These are phyloP conservation scores for Etheostoma nigrum DNA, from an alignment of 2,797 vertebrate genomes.

Conservation along the genomic window DNA sequence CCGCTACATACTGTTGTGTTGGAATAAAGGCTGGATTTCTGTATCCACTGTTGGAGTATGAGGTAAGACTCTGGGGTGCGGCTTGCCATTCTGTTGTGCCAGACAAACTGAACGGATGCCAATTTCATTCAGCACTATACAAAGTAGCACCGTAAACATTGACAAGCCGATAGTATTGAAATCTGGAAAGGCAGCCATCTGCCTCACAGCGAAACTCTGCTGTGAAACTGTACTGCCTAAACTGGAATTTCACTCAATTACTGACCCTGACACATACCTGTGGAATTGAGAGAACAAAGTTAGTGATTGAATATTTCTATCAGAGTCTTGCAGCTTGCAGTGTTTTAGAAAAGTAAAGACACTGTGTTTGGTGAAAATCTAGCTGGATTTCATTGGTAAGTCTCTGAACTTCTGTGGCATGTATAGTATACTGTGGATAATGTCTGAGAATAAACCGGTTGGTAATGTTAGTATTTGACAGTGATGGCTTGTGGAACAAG, in stretches of 20 bases:
- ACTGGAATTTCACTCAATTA: slow-evolving; percentile 70
- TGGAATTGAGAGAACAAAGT: slow-evolving; percentile 63
- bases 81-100: slow-evolving; percentile 32
- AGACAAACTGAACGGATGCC: slow-evolving; percentile 49
- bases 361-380: background rate
- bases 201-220: slow-evolving; percentile 58
- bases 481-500: background rate
- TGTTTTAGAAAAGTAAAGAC: background rate
- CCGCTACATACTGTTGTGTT: background rate
- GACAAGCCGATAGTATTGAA: slow-evolving; percentile 44
- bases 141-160: slow-evolving; percentile 55
- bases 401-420: background rate
- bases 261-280: slow-evolving; percentile 67
- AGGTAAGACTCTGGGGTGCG: slow-evolving; percentile 62
- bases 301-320: slow-evolving; percentile 31
- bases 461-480: background rate
- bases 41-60: slow-evolving; percentile 6
- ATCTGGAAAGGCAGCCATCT: slow-evolving; percentile 51
- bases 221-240: slow-evolving; percentile 60
- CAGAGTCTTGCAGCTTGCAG: background rate
- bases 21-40: slow-evolving; percentile 30
- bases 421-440: background rate
- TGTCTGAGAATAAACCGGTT: background rate
- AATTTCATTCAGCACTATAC: slow-evolving; percentile 44
- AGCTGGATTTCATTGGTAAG: background rate